Conservation (phyloP, 2,797 vertebrate species). For the Zalophus californianus region DNA sequence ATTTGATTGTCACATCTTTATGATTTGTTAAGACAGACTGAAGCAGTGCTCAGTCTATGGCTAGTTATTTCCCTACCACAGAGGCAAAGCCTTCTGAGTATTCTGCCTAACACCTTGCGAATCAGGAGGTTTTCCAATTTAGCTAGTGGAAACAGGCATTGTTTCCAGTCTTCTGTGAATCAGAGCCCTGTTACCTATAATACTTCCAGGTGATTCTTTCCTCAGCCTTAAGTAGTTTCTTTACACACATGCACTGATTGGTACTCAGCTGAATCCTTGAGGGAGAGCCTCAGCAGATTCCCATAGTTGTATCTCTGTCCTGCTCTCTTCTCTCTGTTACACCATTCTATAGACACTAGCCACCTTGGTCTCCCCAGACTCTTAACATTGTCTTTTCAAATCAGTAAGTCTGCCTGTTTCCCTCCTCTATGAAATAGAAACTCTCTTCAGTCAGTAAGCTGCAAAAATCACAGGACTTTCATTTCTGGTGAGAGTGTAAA, state of each 20-base stretch:
- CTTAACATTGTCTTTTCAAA: background rate
- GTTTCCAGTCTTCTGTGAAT: background rate
- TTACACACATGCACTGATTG: background rate
- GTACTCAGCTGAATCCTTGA: background rate
- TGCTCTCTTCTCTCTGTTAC: background rate
- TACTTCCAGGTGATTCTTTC: background rate
- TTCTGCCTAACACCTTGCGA: background rate
- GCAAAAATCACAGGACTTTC: background rate
- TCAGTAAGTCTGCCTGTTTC: background rate
- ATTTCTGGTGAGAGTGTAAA: background rate
- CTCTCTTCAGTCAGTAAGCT: background rate
- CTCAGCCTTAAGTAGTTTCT: background rate
- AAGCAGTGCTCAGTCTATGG: background rate
- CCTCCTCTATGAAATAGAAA: background rate
- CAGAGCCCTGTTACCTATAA: background rate
- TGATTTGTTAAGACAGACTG: background rate
- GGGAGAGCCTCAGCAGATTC: background rate
- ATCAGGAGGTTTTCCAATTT: background rate
- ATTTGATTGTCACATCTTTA: background rate
- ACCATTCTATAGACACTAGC: background rate
- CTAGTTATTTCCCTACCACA: background rate
- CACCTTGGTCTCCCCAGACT: background rate
- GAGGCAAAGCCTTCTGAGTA: background rate
- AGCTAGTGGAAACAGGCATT: background rate
- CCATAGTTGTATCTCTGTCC: background rate